These are phyloP conservation scores for Columba livia DNA, from an alignment of 2,113 vertebrate species.

Conservation along the genomic window DNA sequence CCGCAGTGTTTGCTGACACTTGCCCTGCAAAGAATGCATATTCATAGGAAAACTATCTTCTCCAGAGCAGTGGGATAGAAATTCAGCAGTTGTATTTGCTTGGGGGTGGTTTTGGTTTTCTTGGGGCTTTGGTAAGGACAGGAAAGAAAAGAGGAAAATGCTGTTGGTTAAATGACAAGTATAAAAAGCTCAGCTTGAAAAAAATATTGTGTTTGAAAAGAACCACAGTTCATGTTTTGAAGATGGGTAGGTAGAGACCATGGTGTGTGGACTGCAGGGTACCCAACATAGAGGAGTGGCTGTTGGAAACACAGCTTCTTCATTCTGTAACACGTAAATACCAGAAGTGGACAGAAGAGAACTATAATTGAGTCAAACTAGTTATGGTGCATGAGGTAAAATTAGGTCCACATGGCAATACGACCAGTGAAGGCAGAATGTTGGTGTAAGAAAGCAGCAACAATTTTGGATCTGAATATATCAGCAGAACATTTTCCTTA, in stretches of 20 bases:
- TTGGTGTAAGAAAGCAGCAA: background rate
- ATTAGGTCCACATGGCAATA: background rate
- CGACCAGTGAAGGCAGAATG: background rate
- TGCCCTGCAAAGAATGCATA: background rate
- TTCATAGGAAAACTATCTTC: background rate
- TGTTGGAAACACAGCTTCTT: background rate
- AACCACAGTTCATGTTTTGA: background rate
- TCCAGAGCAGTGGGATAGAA: background rate
- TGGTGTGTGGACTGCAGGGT: accelerated
- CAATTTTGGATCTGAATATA: background rate
- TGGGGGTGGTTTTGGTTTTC: background rate
- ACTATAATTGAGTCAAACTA: background rate
- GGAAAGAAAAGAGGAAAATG: background rate
- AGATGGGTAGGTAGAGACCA: background rate
- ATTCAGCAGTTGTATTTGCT: background rate
- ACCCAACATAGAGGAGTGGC: background rate
- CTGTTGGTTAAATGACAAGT: background rate
- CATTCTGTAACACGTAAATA: background rate
- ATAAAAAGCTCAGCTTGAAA: background rate
- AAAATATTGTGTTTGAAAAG: background rate
- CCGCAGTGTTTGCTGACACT: background rate
- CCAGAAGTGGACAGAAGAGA: accelerated
- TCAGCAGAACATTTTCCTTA: background rate
- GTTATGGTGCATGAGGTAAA: background rate
- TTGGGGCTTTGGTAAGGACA: background rate